Percentiles rank a stretch among this genome's conserved stretches.
Evolutionary conservation across 2,797 vertebrate genomes (phyloP).

Genomic region (Allobates femoralis): DNA sequence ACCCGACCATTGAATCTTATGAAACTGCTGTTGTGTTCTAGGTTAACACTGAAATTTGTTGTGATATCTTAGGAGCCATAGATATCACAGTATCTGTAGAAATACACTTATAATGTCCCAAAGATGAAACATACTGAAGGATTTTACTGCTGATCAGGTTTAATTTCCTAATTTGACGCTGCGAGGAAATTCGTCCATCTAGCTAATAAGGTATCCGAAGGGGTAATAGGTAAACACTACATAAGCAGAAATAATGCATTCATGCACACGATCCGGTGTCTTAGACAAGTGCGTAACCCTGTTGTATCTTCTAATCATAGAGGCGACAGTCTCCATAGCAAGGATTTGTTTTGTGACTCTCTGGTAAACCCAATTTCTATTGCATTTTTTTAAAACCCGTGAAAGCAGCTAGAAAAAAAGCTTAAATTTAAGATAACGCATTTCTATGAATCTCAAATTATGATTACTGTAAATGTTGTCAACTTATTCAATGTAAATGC

Average conservation of each 20-base stretch:
- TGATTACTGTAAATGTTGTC: no score
- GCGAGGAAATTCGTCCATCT: constrained; percentile 17
- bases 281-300: constrained; percentile 22
- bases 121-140: constrained; percentile 1
- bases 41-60: constrained; percentile 28
- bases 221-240: constrained; percentile 36
- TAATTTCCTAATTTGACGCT: constrained; percentile 31
- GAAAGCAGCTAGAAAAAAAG: background rate
- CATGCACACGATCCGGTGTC: constrained; percentile 37
- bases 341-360: background rate
- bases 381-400: background rate
- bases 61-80: constrained; percentile 22
- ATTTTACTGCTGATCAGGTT: constrained; percentile 29
- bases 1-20: constrained; percentile 42
- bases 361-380: background rate
- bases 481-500: no score
- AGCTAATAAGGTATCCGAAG: constrained; percentile 38
- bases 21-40: constrained; percentile 35
- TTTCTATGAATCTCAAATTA: background rate
- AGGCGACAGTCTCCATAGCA: constrained; percentile 4
- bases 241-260: constrained; percentile 47
- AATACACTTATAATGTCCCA: constrained; percentile 4
- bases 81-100: constrained; percentile 3
- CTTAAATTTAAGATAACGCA: background rate
- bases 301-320: constrained; percentile 39